Base-by-base conservation (phyloP, 30 jellyfish, hydroid and myxozoan species). In the Turritopsis dohrnii region DNA sequence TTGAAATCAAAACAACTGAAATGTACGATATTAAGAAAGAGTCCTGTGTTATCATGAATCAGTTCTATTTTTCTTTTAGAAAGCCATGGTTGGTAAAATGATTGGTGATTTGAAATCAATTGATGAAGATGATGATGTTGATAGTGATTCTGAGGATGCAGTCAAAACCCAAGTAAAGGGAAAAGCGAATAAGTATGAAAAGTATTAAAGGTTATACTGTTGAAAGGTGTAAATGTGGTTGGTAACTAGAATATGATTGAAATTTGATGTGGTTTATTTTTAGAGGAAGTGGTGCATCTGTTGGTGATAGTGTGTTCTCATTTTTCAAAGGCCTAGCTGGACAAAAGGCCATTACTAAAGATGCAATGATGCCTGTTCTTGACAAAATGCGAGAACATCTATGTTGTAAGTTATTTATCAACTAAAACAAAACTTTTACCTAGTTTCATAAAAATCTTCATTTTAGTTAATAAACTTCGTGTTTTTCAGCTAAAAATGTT, bases 261-360 rank as follows among this genome's bases (percentile, higher is more conserved):
- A n/a, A n/a, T 71, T 28, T 20, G 52, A 8, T 0, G 41, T 84
- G 81, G 7, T 66, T 66, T 75, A 28, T 75, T 0, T 53, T 73
- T 30, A 41, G 83, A 18, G 30, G 30, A 52, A 72, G 20, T 20
- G 24, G 66, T 54, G 79, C 94, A 19, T 28, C 83, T 19, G 82
- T 84, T 88, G 96, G 96, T 41, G 96, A 96, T 28, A 96, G 99
- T 24, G 75, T 95, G 28, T 95, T 95, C 79, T 83, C 97, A 29
- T 95, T 89, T 88, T 95, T 95, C 94, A 95, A 95, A 95, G 97
- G 97, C 9, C 72, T 95, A 25, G 97, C 96, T 54, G 99, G 99
- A 18, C 96, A 87, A 74, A 95, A 95, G 28, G 96, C 99, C 29
- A 95, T 95, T 80, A 90, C 97, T 20, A 84, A 80, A 66, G 97